A percentile compares a stretch with the other conserved stretches of the same genome.
Conservation (phyloP, 2,888 invertebrate genomes). For the Drosophila fungiperda region DNA sequence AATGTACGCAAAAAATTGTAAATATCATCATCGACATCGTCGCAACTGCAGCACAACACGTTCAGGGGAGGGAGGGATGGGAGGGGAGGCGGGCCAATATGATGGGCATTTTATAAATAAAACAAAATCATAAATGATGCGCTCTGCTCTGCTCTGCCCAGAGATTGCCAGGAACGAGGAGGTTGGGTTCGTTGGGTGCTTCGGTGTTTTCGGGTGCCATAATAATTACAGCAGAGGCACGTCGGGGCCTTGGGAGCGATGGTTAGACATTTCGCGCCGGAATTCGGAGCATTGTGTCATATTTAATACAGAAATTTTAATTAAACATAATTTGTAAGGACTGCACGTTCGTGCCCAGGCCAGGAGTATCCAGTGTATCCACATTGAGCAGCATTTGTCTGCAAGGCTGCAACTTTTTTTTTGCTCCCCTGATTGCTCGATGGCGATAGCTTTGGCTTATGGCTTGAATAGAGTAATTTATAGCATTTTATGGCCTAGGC, state of each 20-base stretch:
- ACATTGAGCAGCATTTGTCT: slow-evolving; percentile 20
- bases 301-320: slow-evolving; percentile 86
- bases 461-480: slow-evolving; percentile 76
- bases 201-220: slow-evolving; percentile 60
- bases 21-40: slow-evolving; percentile 75
- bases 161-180: slow-evolving; percentile 16
- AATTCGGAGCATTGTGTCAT: slow-evolving; percentile 85
- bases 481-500: slow-evolving; percentile 66
- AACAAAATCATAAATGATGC: slow-evolving; percentile 79
- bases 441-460: slow-evolving; percentile 52
- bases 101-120: slow-evolving; percentile 77
- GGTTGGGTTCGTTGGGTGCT: neutral
- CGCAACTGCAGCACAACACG: slow-evolving; percentile 26
- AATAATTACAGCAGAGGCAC: slow-evolving; percentile 66
- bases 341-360: slow-evolving; percentile 76
- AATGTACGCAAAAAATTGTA: slow-evolving; percentile 74
- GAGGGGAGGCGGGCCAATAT: slow-evolving; percentile 39
- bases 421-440: slow-evolving; percentile 44
- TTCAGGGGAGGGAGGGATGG: neutral
- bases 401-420: slow-evolving; percentile 32
- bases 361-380: slow-evolving; percentile 1
- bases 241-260: slow-evolving; percentile 42
- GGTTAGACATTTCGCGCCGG: slow-evolving; percentile 76
- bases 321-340: slow-evolving; percentile 85
- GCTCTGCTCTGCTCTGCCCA: neutral